Conservation (phyloP, 2,113 vertebrate genomes). For the Poeciliopsis retropinna region DNA sequence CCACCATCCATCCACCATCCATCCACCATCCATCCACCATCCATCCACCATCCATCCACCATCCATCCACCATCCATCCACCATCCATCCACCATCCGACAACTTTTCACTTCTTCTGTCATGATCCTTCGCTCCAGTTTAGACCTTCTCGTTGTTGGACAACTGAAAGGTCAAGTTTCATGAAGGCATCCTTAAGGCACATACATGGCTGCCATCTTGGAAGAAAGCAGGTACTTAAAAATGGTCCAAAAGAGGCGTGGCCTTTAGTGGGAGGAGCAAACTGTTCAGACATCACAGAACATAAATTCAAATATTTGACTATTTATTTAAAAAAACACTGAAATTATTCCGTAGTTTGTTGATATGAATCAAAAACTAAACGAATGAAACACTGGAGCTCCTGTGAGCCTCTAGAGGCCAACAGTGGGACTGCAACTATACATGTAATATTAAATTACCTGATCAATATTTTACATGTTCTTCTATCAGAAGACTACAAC, state of each 20-base stretch:
- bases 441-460: background rate
- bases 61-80: no score
- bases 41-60: no score
- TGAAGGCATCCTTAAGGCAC: background rate
- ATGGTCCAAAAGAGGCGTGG: background rate
- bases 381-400: no score
- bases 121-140: conserved; percentile 40
- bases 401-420: background rate
- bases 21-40: no score
- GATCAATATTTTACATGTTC: background rate
- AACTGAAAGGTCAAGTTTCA: background rate
- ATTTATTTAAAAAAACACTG: background rate
- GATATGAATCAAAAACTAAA: background rate
- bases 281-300: background rate
- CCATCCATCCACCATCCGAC: conserved; percentile 18
- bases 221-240: background rate
- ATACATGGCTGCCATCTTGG: conserved; percentile 7
- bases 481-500: background rate
- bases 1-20: no score
- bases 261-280: background rate
- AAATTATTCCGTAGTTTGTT: background rate
- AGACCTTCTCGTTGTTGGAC: background rate
- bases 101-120: conserved; percentile 47
- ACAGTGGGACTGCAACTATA: background rate
- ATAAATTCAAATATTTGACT: background rate